Conservation (phyloP, 2,888 invertebrate genomes). For the Drosophila sordidula region DNA sequence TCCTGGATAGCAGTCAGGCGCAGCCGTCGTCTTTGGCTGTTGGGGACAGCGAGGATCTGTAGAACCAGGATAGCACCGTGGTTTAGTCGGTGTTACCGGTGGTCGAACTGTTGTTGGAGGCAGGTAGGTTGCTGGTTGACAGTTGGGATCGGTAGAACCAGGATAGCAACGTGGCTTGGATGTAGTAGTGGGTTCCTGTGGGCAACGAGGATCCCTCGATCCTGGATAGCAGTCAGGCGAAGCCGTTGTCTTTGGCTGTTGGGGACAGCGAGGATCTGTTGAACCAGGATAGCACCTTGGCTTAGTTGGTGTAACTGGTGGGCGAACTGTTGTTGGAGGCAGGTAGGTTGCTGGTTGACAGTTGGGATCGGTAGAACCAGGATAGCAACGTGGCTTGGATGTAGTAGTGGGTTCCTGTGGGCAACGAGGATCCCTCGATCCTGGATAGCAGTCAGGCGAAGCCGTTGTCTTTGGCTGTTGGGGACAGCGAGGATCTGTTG, state of each 20-base stretch:
- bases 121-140: neutral
- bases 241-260: constrained; percentile 55
- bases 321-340: constrained; percentile 19
- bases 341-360: constrained; percentile 51
- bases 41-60: constrained; percentile 11
- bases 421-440: constrained; percentile 15
- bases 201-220: constrained; percentile 67
- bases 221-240: constrained; percentile 57
- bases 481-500: constrained; percentile 11
- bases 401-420: neutral
- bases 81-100: neutral
- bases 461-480: constrained; percentile 3
- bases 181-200: neutral
- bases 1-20: constrained; percentile 6
- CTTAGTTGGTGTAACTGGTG: neutral
- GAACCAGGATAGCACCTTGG: constrained; percentile 83
- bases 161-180: neutral
- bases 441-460: constrained; percentile 1
- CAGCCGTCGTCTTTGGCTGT: neutral
- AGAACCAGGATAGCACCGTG: constrained; percentile 32
- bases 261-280: constrained; percentile 63
- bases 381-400: constrained; percentile 55
- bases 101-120: constrained; percentile 1
- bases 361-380: constrained; percentile 80
- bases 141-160: neutral